These are phyloP conservation scores for Oceanites oceanicus DNA, from an alignment of 2,113 vertebrate species.

Conservation along the genomic window DNA sequence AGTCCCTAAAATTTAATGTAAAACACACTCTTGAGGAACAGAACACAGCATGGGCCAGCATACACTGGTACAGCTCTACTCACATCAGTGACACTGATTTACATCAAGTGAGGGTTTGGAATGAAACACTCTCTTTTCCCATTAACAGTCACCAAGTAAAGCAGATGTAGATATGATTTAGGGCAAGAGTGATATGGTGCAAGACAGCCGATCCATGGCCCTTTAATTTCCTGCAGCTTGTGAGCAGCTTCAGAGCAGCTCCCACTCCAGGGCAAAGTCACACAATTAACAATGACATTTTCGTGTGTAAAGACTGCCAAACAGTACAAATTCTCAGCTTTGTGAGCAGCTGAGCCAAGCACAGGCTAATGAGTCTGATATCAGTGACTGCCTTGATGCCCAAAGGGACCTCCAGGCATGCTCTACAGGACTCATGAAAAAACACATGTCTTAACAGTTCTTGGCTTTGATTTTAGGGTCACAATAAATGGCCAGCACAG, in stretches of 20 bases:
- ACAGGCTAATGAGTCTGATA: not conserved
- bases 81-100: not conserved
- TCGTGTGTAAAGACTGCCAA: not conserved
- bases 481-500: not conserved
- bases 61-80: not conserved
- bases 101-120: not conserved
- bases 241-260: not conserved
- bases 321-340: not conserved
- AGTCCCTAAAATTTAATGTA: not conserved
- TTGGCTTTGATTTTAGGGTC: not conserved
- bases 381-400: not conserved
- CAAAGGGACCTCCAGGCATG: not conserved
- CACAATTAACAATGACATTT: not conserved
- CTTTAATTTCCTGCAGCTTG: not conserved
- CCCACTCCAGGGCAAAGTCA: not conserved
- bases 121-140: not conserved
- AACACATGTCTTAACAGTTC: not conserved
- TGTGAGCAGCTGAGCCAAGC: not conserved
- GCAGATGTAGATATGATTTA: not conserved
- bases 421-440: not conserved
- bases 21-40: not conserved
- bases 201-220: not conserved
- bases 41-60: not conserved
- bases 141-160: not conserved
- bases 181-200: not conserved